Evolutionary conservation across 2,113 vertebrate genomes (phyloP).

Genomic region (Cervus canadensis): DNA sequence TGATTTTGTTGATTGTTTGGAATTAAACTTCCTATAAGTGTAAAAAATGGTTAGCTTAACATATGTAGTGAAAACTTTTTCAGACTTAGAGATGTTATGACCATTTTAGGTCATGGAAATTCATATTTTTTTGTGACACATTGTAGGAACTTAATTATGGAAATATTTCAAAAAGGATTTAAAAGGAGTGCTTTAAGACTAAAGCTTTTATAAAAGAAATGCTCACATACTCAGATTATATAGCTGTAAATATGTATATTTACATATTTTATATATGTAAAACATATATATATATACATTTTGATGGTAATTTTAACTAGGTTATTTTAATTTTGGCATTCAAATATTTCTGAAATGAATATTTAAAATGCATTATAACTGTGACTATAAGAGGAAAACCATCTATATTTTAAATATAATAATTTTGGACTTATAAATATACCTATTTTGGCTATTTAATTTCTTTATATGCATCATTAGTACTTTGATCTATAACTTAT

Average conservation of each 20-base stretch:
- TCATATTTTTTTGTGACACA: constrained; percentile 41
- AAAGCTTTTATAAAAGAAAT: constrained; percentile 41
- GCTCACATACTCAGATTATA: constrained; percentile 2
- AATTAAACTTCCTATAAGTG: background rate
- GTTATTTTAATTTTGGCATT: constrained; percentile 62
- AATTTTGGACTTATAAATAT: constrained; percentile 24
- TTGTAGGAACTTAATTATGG: constrained; percentile 50
- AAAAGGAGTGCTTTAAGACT: constrained; percentile 22
- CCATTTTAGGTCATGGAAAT: constrained; percentile 36
- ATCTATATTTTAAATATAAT: constrained; percentile 27
- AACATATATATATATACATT: background rate
- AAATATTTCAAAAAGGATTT: constrained; percentile 36
- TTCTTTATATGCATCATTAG: constrained; percentile 9
- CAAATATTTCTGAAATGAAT: constrained; percentile 54
- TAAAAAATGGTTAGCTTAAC: background rate
- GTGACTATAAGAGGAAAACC: constrained; percentile 14
- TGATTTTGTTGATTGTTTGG: constrained; percentile 35
- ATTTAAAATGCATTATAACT: constrained; percentile 53
- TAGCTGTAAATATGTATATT: background rate
- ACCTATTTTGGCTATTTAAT: background rate
- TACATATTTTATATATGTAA: background rate
- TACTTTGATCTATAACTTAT: background rate
- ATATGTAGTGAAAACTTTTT: constrained; percentile 40
- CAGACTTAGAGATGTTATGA: constrained; percentile 11
- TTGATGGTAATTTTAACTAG: constrained; percentile 44